phyloP scores from a whole-genome alignment of 2,113 vertebrate genomes.

The Crotalus tigris region DNA sequence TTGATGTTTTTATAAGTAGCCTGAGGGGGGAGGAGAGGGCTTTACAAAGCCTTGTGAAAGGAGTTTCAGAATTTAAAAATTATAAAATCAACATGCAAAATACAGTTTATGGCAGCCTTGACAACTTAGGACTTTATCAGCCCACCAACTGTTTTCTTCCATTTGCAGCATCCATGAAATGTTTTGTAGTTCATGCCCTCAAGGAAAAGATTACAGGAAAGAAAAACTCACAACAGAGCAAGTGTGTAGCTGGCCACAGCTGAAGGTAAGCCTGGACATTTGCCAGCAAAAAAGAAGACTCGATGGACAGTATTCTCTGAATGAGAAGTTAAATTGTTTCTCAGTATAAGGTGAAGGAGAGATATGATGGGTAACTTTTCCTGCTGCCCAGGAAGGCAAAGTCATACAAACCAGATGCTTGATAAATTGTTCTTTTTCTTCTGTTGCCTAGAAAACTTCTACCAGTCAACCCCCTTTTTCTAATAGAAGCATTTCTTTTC shows the following conservation, averaged over 20 bases:
- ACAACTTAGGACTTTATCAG: neutral
- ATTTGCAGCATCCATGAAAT: neutral
- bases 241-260: neutral
- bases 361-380: neutral
- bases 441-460: neutral
- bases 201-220: neutral
- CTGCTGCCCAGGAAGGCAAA: neutral
- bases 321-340: neutral
- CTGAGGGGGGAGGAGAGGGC: rapidly evolving
- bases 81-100: neutral
- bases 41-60: neutral
- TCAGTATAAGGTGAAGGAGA: neutral
- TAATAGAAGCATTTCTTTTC: too few relatives aligned
- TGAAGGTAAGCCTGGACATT: neutral
- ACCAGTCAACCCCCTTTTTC: too few relatives aligned
- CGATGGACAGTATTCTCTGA: too few relatives aligned
- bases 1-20: neutral
- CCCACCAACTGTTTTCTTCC: neutral
- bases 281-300: neutral
- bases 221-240: neutral
- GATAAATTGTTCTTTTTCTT: neutral
- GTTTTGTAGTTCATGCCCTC: neutral
- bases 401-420: neutral
- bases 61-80: neutral
- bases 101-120: neutral